phyloP scores from a whole-genome alignment of 2,113 vertebrate species.

The Setophaga petechia region DNA sequence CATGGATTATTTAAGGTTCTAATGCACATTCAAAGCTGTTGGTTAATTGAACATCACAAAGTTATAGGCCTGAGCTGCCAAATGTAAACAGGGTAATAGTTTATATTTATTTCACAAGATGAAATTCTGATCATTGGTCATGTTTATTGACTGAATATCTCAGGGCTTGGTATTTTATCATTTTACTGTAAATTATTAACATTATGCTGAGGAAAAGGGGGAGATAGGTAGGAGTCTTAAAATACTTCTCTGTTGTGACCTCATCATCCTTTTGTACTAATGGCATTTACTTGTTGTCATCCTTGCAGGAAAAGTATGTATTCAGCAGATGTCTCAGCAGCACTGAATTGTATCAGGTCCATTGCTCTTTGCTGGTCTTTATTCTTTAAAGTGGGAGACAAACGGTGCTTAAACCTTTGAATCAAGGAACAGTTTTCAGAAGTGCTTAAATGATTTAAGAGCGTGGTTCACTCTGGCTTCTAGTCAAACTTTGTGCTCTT shows the following conservation, averaged over 20 bases:
- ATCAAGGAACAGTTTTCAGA: background rate
- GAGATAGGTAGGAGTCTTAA: background rate
- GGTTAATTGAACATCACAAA: conserved; percentile 43
- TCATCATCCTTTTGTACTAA: background rate
- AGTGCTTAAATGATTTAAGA: conserved; percentile 27
- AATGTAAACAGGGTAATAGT: background rate
- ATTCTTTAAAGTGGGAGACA: background rate
- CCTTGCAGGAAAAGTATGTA: background rate
- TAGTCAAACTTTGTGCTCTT: background rate
- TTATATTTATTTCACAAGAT: conserved; percentile 34
- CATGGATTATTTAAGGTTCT: background rate
- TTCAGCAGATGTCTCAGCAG: background rate
- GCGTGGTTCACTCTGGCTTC: background rate
- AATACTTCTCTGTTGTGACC: background rate
- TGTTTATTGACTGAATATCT: background rate
- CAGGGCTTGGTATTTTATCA: background rate
- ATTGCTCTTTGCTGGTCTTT: background rate
- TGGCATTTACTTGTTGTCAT: background rate
- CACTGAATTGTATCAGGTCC: background rate
- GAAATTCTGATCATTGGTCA: background rate
- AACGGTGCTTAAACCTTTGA: background rate
- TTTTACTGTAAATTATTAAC: background rate
- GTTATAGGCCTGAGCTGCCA: background rate
- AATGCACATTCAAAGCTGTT: background rate
- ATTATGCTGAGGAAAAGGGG: background rate